A percentile compares a stretch with the other conserved stretches of the same genome.
phyloP scores from a whole-genome alignment of 1,140 invertebrate species.

The Atta cephalotes region DNA sequence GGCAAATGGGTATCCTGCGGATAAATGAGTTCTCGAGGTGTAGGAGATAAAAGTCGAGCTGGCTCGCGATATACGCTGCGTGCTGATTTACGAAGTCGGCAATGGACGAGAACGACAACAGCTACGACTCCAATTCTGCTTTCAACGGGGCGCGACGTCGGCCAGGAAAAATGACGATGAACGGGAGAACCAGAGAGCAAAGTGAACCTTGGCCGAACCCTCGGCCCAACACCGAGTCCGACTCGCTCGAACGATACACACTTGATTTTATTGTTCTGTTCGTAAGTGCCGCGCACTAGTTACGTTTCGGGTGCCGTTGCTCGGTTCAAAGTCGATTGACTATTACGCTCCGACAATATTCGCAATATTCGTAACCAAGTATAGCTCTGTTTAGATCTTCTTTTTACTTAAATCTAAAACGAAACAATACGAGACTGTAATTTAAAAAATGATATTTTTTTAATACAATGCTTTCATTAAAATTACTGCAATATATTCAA shows the following conservation, averaged over 20 bases:
- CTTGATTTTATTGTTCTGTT: slow-evolving; percentile 42
- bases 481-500: background rate
- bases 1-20: slow-evolving; percentile 65
- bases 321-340: background rate
- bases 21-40: slow-evolving; percentile 69
- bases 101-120: slow-evolving; percentile 16
- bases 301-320: slow-evolving; percentile 36
- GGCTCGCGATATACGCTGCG: slow-evolving; percentile 40
- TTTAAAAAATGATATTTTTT: background rate
- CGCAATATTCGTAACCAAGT: slow-evolving; percentile 24
- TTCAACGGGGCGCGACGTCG: background rate
- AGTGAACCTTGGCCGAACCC: slow-evolving; percentile 37
- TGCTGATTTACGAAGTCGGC: slow-evolving; percentile 68
- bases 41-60: slow-evolving; percentile 62
- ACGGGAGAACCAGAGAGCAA: slow-evolving; percentile 3
- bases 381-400: background rate
- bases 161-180: slow-evolving; percentile 18
- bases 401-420: background rate
- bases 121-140: slow-evolving; percentile 2
- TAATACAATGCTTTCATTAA: background rate
- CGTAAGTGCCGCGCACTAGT: slow-evolving; percentile 44
- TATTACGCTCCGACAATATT: slow-evolving; percentile 40
- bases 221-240: background rate
- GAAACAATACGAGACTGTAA: background rate
- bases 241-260: slow-evolving; percentile 15